These are phyloP conservation scores for Eurytoma adleriae DNA, from an alignment of 2,888 invertebrate genomes.

Conservation along the genomic window DNA sequence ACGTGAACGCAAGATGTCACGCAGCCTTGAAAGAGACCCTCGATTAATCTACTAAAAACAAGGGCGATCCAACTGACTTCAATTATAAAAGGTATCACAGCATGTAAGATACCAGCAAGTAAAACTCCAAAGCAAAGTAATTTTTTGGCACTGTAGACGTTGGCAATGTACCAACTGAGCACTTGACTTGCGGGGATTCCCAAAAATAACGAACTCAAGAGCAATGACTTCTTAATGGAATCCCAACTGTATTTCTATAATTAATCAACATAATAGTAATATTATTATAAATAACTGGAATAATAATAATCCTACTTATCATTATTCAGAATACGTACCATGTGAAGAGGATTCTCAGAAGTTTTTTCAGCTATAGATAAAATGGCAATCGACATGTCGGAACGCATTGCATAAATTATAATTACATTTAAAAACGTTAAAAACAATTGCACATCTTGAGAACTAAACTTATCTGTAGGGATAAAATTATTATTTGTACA, in stretches of 20 bases:
- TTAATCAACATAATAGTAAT: not conserved
- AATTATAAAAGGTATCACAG: not conserved
- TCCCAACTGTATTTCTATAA: not conserved
- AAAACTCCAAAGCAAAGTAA: not conserved
- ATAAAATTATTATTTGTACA: not conserved
- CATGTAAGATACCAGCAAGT: not conserved
- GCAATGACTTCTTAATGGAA: not conserved
- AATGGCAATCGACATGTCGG: slow-evolving; percentile 78
- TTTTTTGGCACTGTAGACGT: not conserved
- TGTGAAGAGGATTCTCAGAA: not conserved
- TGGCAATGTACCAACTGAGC: not conserved
- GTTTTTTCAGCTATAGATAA: slow-evolving; percentile 76
- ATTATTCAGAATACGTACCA: not conserved
- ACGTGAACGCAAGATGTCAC: not conserved
- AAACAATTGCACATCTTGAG: slow-evolving; percentile 77
- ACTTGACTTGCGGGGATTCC: not conserved
- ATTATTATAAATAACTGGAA: not conserved
- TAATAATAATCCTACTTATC: not conserved
- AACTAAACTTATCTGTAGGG: not conserved
- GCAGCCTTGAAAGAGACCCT: slow-evolving; percentile 7
- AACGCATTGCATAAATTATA: slow-evolving; percentile 77
- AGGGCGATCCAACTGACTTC: slow-evolving; percentile 1
- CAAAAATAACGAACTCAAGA: not conserved
- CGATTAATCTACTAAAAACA: not conserved
- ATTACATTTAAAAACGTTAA: slow-evolving; percentile 77